These are phyloP conservation scores for Panzeria rudis DNA, from an alignment of 2,888 invertebrate genomes.

Conservation along the genomic window DNA sequence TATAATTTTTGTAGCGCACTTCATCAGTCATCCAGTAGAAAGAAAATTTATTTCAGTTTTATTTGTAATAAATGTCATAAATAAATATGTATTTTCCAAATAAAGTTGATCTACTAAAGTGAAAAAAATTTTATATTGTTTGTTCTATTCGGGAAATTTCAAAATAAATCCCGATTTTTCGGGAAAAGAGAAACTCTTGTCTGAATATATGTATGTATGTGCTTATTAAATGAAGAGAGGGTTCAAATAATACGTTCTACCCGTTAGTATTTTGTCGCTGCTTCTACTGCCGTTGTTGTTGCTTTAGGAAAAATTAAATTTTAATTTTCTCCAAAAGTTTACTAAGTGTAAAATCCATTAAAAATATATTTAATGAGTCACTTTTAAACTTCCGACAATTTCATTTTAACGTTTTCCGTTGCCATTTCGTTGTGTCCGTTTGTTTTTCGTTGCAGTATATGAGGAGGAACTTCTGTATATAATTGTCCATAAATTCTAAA, in stretches of 20 bases:
- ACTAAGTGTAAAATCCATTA: constrained; percentile 70
- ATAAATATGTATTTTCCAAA: too few species aligned
- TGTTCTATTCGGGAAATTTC: too few species aligned
- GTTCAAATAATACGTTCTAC: neutral
- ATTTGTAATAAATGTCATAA: too few species aligned
- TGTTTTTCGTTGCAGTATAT: constrained; percentile 54
- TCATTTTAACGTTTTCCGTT: constrained; percentile 71
- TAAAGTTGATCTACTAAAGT: too few species aligned
- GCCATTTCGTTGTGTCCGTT: constrained; percentile 69
- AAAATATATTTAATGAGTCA: constrained; percentile 72
- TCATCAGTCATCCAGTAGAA: too few species aligned
- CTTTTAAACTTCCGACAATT: constrained; percentile 72
- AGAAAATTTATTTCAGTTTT: too few species aligned
- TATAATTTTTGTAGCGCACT: too few species aligned
- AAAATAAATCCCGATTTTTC: too few species aligned
- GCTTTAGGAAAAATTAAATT: constrained; percentile 54
- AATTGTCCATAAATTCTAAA: constrained; percentile 72
- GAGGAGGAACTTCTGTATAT: constrained; percentile 68
- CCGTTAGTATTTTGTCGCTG: constrained; percentile 9
- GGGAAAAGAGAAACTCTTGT: too few species aligned
- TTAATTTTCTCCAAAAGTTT: constrained; percentile 69
- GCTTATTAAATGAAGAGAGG: neutral
- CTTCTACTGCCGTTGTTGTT: constrained; percentile 21
- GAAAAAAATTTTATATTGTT: too few species aligned
- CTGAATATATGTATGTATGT: neutral